Base-by-base conservation (phyloP, 2,797 vertebrate genomes). In the Pseudochirops cupreus region DNA sequence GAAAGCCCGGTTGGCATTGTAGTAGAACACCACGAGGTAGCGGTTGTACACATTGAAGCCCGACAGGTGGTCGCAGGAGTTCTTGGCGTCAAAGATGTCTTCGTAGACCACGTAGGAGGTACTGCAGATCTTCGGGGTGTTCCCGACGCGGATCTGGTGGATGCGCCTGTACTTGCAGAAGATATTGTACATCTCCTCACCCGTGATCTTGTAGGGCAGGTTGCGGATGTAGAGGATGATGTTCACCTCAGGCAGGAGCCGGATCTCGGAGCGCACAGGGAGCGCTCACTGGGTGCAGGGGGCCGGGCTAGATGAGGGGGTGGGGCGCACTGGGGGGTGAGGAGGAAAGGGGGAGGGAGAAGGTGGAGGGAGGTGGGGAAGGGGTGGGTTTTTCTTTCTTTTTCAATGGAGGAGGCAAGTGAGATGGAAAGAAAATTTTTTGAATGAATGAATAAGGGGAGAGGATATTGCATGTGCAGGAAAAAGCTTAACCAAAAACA, bases 21-120 rank as follows among this genome's bases (percentile, higher is more conserved):
- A 99, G 98, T 99, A 99, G 95, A 99, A 98, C 46, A 99, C 99
- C 1, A 99, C 99, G 1, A 99, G 99, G 98, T 99, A 99, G 98
- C 99, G 99, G 98, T 99, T 99, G 99, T 99, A 99, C 82, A 99
- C 99, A 0, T 99, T 99, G 99, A 99, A 99, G 92, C 99, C 99
- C 0, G 99, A 99, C 33, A 99, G 98, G 96, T 99, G 99, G 98
- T 99, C 99, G 46, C 99, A 99, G 39, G 99, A 99, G 0, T 99
- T 99, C 98, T 99, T 99, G 97, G 99, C 99, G 95, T 99, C 99
- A 58, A 99, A 99, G 98, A 99, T 99, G 98, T 99, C 99, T 99
- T 99, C 99, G 39, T 99, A 99, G 14, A 99, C 99, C 33, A 99
- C 99, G 0, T 99, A 99, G 5, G 99, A 99, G 1, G 99, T 99